Conservation (phyloP, 2,888 invertebrate genomes). For the Ectemnius lituratus region DNA sequence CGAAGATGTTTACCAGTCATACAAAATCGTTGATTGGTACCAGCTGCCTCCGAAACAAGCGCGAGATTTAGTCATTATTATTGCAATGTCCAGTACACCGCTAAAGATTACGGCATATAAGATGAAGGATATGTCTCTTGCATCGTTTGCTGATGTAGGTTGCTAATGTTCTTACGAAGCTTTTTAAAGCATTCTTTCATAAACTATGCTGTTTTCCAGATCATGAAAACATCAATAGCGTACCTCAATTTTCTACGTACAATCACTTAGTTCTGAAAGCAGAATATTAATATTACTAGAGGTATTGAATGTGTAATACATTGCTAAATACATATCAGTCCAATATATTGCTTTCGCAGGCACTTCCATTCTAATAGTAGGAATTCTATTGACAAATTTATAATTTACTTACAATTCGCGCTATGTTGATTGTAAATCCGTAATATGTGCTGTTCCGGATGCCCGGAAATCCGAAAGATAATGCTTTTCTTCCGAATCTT, state of each 20-base stretch:
- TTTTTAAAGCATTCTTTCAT: background rate
- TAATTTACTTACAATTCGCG: too few relatives aligned
- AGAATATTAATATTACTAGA: too few relatives aligned
- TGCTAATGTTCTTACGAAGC: background rate
- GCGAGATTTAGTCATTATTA: constrained; percentile 48
- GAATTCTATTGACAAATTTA: too few relatives aligned
- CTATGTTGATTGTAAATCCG: too few relatives aligned
- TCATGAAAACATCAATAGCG: constrained; percentile 42
- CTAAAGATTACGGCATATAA: constrained; percentile 58
- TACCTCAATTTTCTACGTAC: constrained; percentile 50
- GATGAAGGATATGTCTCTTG: constrained; percentile 59
- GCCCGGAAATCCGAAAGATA: too few relatives aligned
- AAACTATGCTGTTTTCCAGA: constrained; percentile 27
- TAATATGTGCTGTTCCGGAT: too few relatives aligned
- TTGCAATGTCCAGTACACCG: constrained; percentile 51
- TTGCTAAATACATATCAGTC: too few relatives aligned
- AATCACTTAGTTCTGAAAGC: constrained; percentile 8
- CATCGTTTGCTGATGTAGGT: constrained; percentile 54
- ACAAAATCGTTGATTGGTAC: constrained; percentile 53
- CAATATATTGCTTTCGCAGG: too few relatives aligned
- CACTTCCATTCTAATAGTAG: too few relatives aligned
- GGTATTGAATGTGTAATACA: too few relatives aligned
- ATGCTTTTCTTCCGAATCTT: too few relatives aligned
- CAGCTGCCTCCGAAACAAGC: constrained; percentile 46
- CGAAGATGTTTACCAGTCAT: constrained; percentile 10